Conservation (phyloP, 2,113 vertebrate species). For the Neolamprologus devosi region DNA sequence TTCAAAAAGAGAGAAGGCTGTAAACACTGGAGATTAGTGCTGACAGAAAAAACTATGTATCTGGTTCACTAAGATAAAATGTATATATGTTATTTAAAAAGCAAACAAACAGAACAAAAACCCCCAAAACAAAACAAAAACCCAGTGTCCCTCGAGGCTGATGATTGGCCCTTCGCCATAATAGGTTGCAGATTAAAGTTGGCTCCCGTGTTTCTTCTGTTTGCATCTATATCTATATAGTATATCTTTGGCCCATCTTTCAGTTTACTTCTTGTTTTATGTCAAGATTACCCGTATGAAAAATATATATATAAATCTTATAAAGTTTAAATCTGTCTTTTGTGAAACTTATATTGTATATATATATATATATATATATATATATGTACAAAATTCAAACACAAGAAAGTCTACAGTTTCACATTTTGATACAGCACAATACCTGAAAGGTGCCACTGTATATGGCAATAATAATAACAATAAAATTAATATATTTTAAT, state of each 20-base stretch:
- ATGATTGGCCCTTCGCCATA: neutral
- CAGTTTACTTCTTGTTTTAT: neutral
- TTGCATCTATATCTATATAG: neutral
- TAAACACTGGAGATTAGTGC: neutral
- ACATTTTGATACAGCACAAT: neutral
- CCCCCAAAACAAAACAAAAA: neutral
- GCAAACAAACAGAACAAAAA: neutral
- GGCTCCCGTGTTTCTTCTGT: neutral
- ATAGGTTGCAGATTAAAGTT: neutral
- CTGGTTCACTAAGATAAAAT: neutral
- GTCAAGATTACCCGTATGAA: neutral
- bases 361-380: too few species aligned
- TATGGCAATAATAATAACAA: neutral
- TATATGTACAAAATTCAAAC: neutral
- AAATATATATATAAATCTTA: neutral
- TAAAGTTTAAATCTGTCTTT: neutral
- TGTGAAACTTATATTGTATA: neutral
- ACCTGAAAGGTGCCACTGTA: neutral
- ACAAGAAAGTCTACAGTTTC: neutral
- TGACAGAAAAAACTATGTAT: neutral
- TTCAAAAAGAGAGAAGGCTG: neutral
- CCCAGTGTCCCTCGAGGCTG: neutral
- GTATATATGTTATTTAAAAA: neutral
- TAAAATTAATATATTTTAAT: neutral
- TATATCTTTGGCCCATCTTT: neutral